Percentiles rank a stretch among this genome's conserved stretches.
phyloP scores from a whole-genome alignment of 2,888 invertebrate species.

The Meta bourneti region DNA sequence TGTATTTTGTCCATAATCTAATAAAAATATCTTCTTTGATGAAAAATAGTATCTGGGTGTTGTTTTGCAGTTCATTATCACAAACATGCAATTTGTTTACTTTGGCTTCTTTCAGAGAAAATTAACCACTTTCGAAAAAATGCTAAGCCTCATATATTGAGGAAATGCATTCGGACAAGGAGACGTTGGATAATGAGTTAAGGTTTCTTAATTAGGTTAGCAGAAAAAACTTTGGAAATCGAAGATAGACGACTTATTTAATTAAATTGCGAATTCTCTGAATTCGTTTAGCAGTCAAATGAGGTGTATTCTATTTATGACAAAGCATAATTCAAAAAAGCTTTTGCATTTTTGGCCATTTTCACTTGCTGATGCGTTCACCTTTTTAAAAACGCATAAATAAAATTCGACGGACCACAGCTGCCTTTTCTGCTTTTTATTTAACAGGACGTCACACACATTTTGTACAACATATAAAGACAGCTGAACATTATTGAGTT shows the following conservation, averaged over 20 bases:
- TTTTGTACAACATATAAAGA: too few species aligned
- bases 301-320: too few species aligned
- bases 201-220: background rate
- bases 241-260: background rate
- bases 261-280: background rate
- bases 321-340: too few species aligned
- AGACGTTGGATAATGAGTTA: background rate
- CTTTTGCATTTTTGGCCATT: too few species aligned
- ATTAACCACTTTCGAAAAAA: background rate
- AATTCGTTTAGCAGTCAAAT: background rate
- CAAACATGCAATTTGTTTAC: background rate
- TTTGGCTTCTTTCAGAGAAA: background rate
- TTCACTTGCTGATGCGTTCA: too few species aligned
- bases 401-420: too few species aligned
- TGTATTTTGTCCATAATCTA: background rate
- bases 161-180: background rate
- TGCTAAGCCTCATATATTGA: background rate
- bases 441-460: too few species aligned
- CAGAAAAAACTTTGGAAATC: background rate
- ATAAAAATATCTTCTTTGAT: background rate
- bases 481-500: too few species aligned
- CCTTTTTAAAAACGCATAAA: too few species aligned
- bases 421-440: too few species aligned
- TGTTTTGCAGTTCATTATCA: background rate
- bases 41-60: background rate